phyloP scores from a whole-genome alignment of 2,797 vertebrate genomes.

The Molossus alvarezi region DNA sequence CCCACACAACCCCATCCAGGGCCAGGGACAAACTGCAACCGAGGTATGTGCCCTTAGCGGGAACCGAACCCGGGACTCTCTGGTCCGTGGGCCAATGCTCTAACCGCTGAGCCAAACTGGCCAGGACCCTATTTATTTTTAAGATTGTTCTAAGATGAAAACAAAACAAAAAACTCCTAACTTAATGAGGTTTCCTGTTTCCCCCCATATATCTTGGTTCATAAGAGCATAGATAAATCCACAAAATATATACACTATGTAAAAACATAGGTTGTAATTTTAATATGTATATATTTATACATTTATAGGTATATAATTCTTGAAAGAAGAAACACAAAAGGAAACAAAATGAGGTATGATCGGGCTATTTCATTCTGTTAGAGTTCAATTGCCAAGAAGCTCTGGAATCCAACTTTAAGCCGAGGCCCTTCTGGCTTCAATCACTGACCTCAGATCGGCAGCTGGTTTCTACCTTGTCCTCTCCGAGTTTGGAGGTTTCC shows the following conservation, averaged over 20 bases:
- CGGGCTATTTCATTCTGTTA: background rate
- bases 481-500: background rate
- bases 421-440: background rate
- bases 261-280: background rate
- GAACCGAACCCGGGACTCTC: no score
- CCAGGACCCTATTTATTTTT: background rate
- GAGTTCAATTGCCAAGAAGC: background rate
- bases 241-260: background rate
- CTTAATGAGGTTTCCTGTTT: background rate
- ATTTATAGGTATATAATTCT: background rate
- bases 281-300: background rate
- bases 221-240: background rate
- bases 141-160: constrained; percentile 16
- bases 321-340: constrained; percentile 7
- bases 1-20: no score
- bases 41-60: no score
- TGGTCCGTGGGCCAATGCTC: no score
- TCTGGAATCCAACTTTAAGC: background rate
- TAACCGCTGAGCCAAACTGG: background rate
- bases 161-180: background rate
- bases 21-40: no score
- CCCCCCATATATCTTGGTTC: background rate
- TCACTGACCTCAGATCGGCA: background rate
- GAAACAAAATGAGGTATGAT: background rate
- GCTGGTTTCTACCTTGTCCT: background rate